Conservation (phyloP, 2,797 vertebrate genomes). For the Spinus pinus region DNA sequence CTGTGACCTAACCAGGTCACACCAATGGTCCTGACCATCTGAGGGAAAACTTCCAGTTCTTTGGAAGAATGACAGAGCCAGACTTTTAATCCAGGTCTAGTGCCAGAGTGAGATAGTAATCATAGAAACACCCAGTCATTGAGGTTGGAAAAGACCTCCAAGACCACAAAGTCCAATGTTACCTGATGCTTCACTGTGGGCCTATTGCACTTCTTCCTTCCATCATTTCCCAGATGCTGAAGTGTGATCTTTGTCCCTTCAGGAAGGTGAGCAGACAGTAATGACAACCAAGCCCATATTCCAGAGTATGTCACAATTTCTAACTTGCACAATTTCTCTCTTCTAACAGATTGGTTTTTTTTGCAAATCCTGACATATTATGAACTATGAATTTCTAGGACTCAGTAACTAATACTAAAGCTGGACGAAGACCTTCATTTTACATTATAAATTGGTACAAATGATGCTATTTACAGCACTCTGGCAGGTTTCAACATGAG, state of each 20-base stretch:
- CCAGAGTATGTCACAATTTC: background rate
- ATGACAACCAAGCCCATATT: background rate
- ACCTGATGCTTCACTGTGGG: background rate
- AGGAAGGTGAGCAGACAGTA: background rate
- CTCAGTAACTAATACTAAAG: background rate
- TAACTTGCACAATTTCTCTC: background rate
- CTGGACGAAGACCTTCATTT: background rate
- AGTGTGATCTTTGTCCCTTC: background rate
- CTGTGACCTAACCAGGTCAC: background rate
- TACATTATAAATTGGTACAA: background rate
- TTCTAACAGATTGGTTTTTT: background rate
- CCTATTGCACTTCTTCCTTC: background rate
- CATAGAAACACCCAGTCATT: accelerated
- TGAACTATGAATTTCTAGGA: background rate
- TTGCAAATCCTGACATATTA: background rate
- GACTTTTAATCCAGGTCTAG: background rate
- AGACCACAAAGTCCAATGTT: background rate
- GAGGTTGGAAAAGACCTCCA: background rate
- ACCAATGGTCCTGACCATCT: background rate
- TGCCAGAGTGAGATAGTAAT: background rate
- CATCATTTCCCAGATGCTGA: background rate
- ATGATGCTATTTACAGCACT: background rate
- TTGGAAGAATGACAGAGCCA: background rate
- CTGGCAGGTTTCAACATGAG: background rate
- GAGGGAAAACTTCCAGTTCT: background rate